These are phyloP conservation scores for Orthonevra nobilis DNA, from an alignment of 2,888 invertebrate species.

Conservation along the genomic window DNA sequence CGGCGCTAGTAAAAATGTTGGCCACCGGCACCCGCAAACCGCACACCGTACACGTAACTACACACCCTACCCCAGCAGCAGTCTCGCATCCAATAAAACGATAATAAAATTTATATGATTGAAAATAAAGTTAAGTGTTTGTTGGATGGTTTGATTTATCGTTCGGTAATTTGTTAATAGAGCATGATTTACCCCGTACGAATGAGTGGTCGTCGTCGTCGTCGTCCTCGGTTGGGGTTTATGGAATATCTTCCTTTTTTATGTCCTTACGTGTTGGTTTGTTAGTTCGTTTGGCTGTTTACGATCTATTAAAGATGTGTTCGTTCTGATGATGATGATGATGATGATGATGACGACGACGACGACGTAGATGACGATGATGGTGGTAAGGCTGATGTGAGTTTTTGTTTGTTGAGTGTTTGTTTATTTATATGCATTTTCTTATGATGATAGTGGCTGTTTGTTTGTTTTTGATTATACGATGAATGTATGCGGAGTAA, in stretches of 20 bases:
- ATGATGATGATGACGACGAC: constrained; percentile 32
- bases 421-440: constrained; percentile 66
- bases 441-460: constrained; percentile 28
- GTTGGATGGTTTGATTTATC: constrained; percentile 74
- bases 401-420: constrained; percentile 65
- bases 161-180: constrained; percentile 74
- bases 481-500: constrained; percentile 22
- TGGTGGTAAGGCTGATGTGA: constrained; percentile 47
- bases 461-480: constrained; percentile 31
- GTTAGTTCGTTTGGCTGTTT: constrained; percentile 63
- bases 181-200: constrained; percentile 73
- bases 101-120: constrained; percentile 75
- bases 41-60: no score
- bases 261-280: constrained; percentile 67
- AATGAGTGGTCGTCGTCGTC: constrained; percentile 39
- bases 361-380: constrained; percentile 32
- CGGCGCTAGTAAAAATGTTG: constrained; percentile 37
- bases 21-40: constrained; percentile 3
- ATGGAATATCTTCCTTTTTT: constrained; percentile 66
- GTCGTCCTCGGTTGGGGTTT: constrained; percentile 55
- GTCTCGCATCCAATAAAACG: constrained; percentile 72
- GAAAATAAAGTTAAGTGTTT: constrained; percentile 75
- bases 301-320: constrained; percentile 68
- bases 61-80: background rate
- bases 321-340: constrained; percentile 50